Percentiles rank a stretch among this genome's conserved stretches.
Evolutionary conservation across 2,797 vertebrate genomes (phyloP).

Genomic region (Xyrichtys novacula): DNA sequence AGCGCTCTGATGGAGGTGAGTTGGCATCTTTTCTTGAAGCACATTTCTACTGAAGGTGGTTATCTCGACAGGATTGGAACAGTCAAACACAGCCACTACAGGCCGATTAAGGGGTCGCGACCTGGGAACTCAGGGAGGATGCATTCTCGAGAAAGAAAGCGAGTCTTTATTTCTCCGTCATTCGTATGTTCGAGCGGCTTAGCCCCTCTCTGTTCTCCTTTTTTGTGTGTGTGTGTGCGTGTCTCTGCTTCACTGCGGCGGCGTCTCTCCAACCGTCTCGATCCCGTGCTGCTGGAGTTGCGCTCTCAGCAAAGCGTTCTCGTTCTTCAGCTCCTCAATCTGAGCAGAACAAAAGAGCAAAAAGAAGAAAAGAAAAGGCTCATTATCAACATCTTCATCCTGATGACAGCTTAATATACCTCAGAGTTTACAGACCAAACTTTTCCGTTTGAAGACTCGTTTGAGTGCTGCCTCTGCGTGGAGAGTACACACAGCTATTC

Average conservation of each 20-base stretch:
- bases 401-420: constrained; percentile 41
- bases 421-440: constrained; percentile 57
- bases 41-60: constrained; percentile 61
- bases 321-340: constrained; percentile 93
- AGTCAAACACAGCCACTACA: constrained; percentile 68
- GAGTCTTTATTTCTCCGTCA: constrained; percentile 49
- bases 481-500: constrained; percentile 45
- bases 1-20: constrained; percentile 58
- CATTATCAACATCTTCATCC: constrained; percentile 50
- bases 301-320: constrained; percentile 88
- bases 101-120: constrained; percentile 52
- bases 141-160: constrained; percentile 60
- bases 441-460: constrained; percentile 49
- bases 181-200: constrained; percentile 45
- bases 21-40: constrained; percentile 57
- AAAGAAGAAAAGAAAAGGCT: constrained; percentile 15
- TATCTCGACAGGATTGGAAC: constrained; percentile 65
- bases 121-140: constrained; percentile 60
- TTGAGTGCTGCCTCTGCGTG: constrained; percentile 35
- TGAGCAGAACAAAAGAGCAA: constrained; percentile 62
- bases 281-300: constrained; percentile 91
- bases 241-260: constrained; percentile 80
- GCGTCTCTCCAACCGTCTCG: constrained; percentile 84
- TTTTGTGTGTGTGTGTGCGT: too few species aligned
- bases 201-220: constrained; percentile 25